Evolutionary conservation across 1,140 invertebrate species (phyloP).

Genomic region (Pentalonia nigronervosa): DNA sequence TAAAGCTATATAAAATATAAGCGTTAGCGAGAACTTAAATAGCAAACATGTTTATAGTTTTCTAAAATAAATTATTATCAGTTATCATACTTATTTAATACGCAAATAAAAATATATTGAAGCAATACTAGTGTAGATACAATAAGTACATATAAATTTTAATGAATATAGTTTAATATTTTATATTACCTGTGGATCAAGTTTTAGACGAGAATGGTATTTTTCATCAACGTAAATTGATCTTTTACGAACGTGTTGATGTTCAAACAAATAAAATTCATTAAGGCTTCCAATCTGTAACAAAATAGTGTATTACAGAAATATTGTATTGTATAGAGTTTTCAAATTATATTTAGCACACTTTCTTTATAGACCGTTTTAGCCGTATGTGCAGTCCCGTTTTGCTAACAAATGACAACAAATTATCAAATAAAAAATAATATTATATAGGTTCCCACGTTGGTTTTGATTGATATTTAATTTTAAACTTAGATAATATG

Average conservation of each 20-base stretch:
- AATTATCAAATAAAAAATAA: not conserved
- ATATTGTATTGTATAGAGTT: not conserved
- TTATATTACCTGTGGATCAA: slow-evolving; percentile 51
- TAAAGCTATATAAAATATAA: not conserved
- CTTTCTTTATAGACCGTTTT: not conserved
- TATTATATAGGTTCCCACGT: not conserved
- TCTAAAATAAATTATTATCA: not conserved
- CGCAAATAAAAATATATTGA: not conserved
- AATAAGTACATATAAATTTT: not conserved
- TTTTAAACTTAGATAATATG: not conserved
- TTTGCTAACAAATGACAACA: not conserved
- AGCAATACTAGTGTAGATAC: not conserved
- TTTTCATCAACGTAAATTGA: slow-evolving; percentile 41
- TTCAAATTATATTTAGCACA: not conserved
- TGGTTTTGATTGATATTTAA: not conserved
- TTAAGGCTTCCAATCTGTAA: slow-evolving; percentile 46
- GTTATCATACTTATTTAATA: not conserved
- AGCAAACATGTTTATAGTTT: not conserved
- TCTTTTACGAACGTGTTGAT: slow-evolving; percentile 41
- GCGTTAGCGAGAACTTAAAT: not conserved
- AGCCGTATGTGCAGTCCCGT: not conserved
- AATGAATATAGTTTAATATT: not conserved
- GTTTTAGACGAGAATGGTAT: slow-evolving; percentile 35
- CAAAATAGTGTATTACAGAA: not conserved
- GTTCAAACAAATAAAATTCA: slow-evolving; percentile 47